A percentile compares a stretch with the other conserved stretches of the same genome.
phyloP scores from a whole-genome alignment of 2,888 invertebrate genomes.

The Dicyrtomina minuta region DNA sequence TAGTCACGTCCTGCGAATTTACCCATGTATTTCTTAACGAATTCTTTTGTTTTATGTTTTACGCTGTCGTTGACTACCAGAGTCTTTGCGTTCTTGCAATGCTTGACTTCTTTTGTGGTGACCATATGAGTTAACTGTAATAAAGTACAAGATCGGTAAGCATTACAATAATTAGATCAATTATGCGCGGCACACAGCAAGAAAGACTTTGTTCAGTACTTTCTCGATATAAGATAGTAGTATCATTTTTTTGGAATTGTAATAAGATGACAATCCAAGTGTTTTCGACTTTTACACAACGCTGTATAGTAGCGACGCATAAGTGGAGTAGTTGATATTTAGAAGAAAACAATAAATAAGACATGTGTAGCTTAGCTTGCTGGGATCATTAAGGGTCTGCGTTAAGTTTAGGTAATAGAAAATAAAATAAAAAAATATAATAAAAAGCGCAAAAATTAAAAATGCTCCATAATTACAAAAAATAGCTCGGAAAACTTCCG shows the following conservation, averaged over 20 bases:
- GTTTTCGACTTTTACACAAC: too few relatives aligned
- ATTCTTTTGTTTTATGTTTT: slow-evolving; percentile 91
- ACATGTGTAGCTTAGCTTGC: too few relatives aligned
- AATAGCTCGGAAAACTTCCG: too few relatives aligned
- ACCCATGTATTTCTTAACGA: slow-evolving; percentile 92
- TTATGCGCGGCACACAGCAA: neutral
- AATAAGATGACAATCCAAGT: neutral
- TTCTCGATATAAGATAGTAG: neutral
- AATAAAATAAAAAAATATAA: too few relatives aligned
- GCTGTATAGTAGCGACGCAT: too few relatives aligned
- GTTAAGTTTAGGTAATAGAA: too few relatives aligned
- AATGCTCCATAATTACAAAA: too few relatives aligned
- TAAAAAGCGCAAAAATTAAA: too few relatives aligned
- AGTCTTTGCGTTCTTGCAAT: slow-evolving; percentile 82
- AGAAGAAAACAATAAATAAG: too few relatives aligned
- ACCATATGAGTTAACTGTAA: slow-evolving; percentile 90
- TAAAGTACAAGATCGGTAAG: slow-evolving; percentile 36
- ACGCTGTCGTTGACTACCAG: slow-evolving; percentile 86
- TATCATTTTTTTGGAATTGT: neutral
- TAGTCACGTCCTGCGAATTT: slow-evolving; percentile 80
- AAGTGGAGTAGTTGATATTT: too few relatives aligned
- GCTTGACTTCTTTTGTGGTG: slow-evolving; percentile 90
- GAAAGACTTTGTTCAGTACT: neutral
- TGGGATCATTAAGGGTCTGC: too few relatives aligned
- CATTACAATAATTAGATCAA: slow-evolving; percentile 11